Evolutionary conservation across 35 echinoderm and acorn worm genomes (phyloP).

Genomic region (Holothuria glaberrima): DNA sequence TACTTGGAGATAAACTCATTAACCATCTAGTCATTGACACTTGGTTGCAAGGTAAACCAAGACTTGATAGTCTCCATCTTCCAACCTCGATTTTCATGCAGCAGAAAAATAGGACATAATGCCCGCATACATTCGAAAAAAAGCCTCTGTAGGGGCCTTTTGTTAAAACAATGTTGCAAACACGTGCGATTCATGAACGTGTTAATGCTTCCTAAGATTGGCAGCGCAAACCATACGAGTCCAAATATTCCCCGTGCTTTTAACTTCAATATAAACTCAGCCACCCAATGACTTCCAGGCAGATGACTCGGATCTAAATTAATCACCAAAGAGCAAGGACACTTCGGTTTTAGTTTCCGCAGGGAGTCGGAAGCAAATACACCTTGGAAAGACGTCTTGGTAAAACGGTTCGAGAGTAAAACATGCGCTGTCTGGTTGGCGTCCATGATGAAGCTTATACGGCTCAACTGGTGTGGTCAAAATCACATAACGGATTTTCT

Average conservation of each 20-base stretch:
- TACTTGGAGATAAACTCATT: neutral
- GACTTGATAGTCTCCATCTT: neutral
- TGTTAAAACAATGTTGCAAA: neutral
- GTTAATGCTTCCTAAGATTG: neutral
- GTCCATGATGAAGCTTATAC: neutral
- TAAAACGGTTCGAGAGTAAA: neutral
- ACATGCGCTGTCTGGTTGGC: neutral
- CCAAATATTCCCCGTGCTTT: neutral
- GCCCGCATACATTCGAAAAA: constrained; percentile 19
- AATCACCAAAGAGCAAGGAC: constrained; percentile 1
- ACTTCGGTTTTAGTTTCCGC: neutral
- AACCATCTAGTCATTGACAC: neutral
- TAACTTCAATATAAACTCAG: neutral
- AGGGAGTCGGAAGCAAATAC: neutral
- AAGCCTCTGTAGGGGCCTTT: neutral
- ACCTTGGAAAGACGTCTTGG: constrained; percentile 12
- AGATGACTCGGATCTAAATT: constrained; percentile 28
- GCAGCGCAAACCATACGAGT: constrained; percentile 23
- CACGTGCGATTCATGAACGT: neutral
- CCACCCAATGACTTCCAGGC: constrained; percentile 37
- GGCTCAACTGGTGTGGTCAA: constrained; percentile 54
- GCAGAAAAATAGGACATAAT: constrained; percentile 11
- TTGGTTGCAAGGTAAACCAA: neutral
- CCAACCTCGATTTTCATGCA: constrained; percentile 21
- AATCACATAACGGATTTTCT: constrained; percentile 65